Evolutionary conservation across 2,113 vertebrate genomes (phyloP).

Genomic region (Bungarus multicinctus): DNA sequence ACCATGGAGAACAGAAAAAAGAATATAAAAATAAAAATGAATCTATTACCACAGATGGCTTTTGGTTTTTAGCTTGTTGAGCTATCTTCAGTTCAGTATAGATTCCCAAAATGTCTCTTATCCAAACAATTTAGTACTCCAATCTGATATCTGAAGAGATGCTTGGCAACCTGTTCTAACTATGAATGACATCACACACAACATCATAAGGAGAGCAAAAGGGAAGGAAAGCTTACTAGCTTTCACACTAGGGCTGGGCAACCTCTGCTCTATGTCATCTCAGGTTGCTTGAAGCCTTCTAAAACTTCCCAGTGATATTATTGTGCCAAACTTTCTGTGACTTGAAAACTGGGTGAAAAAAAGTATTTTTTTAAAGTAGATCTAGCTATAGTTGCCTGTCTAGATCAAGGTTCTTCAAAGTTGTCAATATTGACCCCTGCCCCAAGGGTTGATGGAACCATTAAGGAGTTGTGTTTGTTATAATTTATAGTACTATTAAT

Average conservation of each 20-base stretch:
- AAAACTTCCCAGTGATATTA: not conserved
- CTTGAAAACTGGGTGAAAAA: not conserved
- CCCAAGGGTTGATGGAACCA: not conserved
- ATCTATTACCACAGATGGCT: not conserved
- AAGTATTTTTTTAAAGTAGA: not conserved
- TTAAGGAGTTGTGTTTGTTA: not conserved
- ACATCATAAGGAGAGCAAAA: conserved; percentile 2
- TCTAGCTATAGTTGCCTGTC: not conserved
- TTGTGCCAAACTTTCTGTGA: not conserved
- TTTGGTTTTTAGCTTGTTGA: not conserved
- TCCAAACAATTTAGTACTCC: not conserved
- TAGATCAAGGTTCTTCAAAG: not conserved
- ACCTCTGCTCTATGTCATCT: not conserved
- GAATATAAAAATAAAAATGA: not conserved
- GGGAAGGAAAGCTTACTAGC: not conserved
- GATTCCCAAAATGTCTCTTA: not conserved
- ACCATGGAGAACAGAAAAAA: not conserved
- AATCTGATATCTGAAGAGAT: not conserved
- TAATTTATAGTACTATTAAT: not conserved
- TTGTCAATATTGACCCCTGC: not conserved
- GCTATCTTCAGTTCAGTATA: not conserved
- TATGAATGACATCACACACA: conserved; percentile 8
- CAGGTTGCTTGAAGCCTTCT: not conserved
- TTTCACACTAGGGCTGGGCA: not conserved
- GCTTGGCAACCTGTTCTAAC: conserved; percentile 20